Base-by-base conservation (phyloP, 37 sponge, comb jelly and placozoan genomes). In the Mnemiopsis leidyi region DNA sequence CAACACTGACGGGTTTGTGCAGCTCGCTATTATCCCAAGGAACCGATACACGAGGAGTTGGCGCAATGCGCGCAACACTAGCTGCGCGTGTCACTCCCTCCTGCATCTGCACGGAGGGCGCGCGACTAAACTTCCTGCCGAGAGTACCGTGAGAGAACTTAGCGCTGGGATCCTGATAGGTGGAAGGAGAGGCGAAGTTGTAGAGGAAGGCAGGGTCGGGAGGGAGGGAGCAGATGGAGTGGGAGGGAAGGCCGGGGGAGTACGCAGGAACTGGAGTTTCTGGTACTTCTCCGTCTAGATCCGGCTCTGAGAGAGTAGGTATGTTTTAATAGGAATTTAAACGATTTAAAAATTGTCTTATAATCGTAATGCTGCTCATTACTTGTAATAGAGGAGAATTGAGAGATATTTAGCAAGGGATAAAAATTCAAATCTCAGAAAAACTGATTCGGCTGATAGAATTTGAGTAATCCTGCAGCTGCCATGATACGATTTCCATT, bases 91-190 rank as follows among this genome's bases (percentile, higher is more conserved):
- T 18, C 61, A 48, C 61, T 13, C 61, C 61, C 13, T 48, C 61
- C 61, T 5, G 61, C 5, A 13, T 48, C 5, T 48, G 61, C 9
- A 48, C 13, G 61, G 61, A 48, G 9, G 5, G 61, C 13, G 61
- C 61, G 13, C 61, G 61, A 48, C 61, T 48, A 13, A 48, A 48
- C 73, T 69, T 69, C 29, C 73, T 69, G 28, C 73, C 73, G 28
- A 69, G 73, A 25, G 73, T 69, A 3, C 73, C 73, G 24, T 28
- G 28, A 69, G 23, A 69, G 73, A 69, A 69, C n/a, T 69, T 5
- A 25, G 73, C n/a, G 73, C 73, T 28, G 24, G 73, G 73, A 21
- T 69, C 73, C 73, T 69, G 73, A 25, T 69, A 69, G n/a, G 73
- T 69, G 1, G 9, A 3, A n/a, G n/a, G n/a, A n/a, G n/a, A n/a